phyloP scores from a whole-genome alignment of 2,888 invertebrate species.

The Timema cristinae region DNA sequence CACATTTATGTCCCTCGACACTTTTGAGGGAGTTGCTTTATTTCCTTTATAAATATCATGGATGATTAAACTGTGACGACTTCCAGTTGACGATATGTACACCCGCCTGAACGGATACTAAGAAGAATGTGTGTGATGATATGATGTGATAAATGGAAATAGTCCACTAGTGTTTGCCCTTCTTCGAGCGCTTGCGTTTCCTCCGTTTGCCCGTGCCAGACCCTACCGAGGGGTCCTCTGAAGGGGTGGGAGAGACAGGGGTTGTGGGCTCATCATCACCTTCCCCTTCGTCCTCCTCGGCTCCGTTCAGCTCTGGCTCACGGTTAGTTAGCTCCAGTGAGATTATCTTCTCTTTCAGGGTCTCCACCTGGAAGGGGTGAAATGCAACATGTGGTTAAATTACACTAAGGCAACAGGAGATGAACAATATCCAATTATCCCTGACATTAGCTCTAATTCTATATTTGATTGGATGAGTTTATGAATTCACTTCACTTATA shows the following conservation, averaged over 20 bases:
- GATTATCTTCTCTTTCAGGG: conserved; percentile 86
- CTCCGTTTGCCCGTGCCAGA: conserved; percentile 49
- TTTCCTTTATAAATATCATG: no score
- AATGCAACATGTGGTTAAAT: background rate
- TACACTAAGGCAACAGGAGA: background rate
- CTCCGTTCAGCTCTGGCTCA: conserved; percentile 43
- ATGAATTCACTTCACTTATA: no score
- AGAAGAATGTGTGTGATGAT: conserved; percentile 12
- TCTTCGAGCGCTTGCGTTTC: conserved; percentile 52
- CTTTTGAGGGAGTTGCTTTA: no score
- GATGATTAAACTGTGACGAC: no score
- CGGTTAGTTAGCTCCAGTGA: conserved; percentile 76
- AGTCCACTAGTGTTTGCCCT: conserved; percentile 47
- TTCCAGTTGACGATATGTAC: no score
- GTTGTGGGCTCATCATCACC: conserved; percentile 48
- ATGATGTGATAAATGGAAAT: conserved; percentile 6
- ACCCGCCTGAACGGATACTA: no score
- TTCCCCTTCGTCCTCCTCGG: conserved; percentile 37
- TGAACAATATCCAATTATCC: no score
- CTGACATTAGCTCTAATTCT: no score
- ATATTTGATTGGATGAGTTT: no score
- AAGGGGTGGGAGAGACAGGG: conserved; percentile 51
- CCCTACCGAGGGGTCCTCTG: conserved; percentile 49
- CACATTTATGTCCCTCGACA: no score
- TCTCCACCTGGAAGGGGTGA: conserved; percentile 65